Base-by-base conservation (phyloP, 2,797 vertebrate genomes). In the Crenuchus spilurus region DNA sequence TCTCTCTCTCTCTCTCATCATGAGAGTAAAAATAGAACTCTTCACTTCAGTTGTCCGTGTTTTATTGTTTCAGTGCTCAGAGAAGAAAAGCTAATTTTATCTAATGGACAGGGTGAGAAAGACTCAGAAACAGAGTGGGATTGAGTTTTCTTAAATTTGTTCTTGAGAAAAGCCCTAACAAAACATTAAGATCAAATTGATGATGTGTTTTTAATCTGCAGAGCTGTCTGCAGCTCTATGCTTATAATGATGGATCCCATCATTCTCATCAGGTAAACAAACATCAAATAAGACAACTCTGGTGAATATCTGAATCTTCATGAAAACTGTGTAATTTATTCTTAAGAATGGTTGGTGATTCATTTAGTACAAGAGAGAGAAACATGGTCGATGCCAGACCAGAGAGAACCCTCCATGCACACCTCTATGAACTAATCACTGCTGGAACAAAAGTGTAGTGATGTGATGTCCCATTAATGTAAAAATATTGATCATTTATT, bases 71-170 rank as follows among this genome's bases (percentile, higher is more conserved):
- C 28, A 33, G 16, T 20, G 24, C 26, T 71, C 3, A 65, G 54
- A 35, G 16, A 66, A 16, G 80, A 77, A n/a, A 62, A 62, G 74
- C 79, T 71, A 79, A 37, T 70, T 72, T 60, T 37, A 62, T 46
- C 41, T 26, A 62, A 55, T 39, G 51, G n/a, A 24, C 46, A 49
- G 20, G 31, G 68, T 11, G 51, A 26, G 44, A 60, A 5, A 39
- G 61, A 33, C 3, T 3, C 69, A 16, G 41, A 26, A 63, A 1
- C 2, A 33, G 64, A 61, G 6, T 20, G 22, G 16, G 11, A 35
- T 58, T 55, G 39, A 2, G n/a, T n/a, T n/a, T n/a, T n/a, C n/a
- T n/a, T n/a, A n/a, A n/a, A n/a, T n/a, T n/a, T n/a, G n/a, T n/a
- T n/a, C n/a, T n/a, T n/a, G n/a, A n/a, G n/a, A n/a, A n/a, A n/a